A percentile compares a stretch with the other conserved stretches of the same genome.
Evolutionary conservation across 2,797 vertebrate genomes (phyloP).

Genomic region (Chaetophractus vellerosus): DNA sequence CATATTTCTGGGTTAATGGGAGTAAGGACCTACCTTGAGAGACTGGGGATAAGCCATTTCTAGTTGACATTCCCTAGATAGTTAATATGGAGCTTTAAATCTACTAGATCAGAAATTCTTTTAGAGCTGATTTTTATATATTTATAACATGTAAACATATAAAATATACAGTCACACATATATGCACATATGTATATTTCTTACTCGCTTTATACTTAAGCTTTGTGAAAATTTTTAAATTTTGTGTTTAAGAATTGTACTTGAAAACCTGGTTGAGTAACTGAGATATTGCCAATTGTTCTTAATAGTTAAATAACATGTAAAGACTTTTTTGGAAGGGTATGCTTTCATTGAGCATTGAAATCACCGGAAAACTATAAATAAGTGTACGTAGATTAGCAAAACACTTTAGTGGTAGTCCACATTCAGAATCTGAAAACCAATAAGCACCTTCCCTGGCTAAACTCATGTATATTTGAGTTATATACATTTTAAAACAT

Average conservation of each 20-base stretch:
- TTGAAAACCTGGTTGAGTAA: conserved; percentile 14
- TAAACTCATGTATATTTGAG: neutral
- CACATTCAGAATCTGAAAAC: neutral
- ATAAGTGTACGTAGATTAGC: neutral
- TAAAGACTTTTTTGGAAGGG: conserved; percentile 32
- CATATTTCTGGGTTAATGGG: neutral
- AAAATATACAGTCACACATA: too few relatives aligned
- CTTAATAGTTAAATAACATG: conserved; percentile 4
- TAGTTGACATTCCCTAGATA: neutral
- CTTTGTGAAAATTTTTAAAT: neutral
- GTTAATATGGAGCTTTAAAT: neutral
- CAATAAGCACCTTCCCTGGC: neutral
- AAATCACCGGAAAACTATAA: neutral
- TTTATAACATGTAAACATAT: neutral
- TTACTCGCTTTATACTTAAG: neutral
- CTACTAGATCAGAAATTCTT: neutral
- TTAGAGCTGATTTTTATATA: neutral
- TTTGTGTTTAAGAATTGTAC: conserved; percentile 36
- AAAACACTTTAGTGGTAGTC: neutral
- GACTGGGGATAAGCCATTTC: neutral
- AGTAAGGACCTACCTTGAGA: neutral
- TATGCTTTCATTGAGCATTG: conserved; percentile 11
- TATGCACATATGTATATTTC: neutral
- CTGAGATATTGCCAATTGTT: neutral
- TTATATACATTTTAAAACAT: neutral